phyloP scores from a whole-genome alignment of 2,888 invertebrate genomes.

The Volucella inflata region DNA sequence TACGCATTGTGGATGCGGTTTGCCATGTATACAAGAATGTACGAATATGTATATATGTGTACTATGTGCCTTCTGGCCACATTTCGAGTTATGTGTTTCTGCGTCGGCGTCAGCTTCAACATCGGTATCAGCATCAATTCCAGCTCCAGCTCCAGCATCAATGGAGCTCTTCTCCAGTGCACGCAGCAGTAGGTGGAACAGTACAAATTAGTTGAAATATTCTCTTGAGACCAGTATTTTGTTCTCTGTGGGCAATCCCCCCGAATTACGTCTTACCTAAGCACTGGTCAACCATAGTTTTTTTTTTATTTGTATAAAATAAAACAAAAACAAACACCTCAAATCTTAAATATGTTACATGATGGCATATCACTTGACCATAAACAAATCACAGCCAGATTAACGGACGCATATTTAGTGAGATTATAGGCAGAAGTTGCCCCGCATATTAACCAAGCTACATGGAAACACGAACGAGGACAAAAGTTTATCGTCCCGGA shows the following conservation, averaged over 20 bases:
- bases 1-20: slow-evolving; percentile 15
- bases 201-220: slow-evolving; percentile 70
- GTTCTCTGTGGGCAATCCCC: slow-evolving; percentile 67
- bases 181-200: slow-evolving; percentile 75
- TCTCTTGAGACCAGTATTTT: slow-evolving; percentile 45
- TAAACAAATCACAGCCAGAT: slow-evolving; percentile 73
- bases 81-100: slow-evolving; percentile 50
- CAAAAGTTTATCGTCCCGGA: slow-evolving; percentile 66
- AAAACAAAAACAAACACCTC: slow-evolving; percentile 34
- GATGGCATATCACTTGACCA: slow-evolving; percentile 71
- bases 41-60: too few species aligned
- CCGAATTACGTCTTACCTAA: slow-evolving; percentile 60
- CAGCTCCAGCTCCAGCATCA: too few species aligned
- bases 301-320: neutral
- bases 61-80: slow-evolving; percentile 29
- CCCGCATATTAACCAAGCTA: neutral
- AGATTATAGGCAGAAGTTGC: slow-evolving; percentile 59
- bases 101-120: slow-evolving; percentile 48
- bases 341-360: slow-evolving; percentile 64
- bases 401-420: slow-evolving; percentile 70
- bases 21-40: neutral
- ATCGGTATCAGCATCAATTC: neutral
- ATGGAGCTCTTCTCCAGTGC: slow-evolving; percentile 49
- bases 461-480: slow-evolving; percentile 28
- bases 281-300: slow-evolving; percentile 42